These are phyloP conservation scores for Ophiothrix spiculata DNA, from an alignment of 35 echinoderm and acorn worm genomes.

Conservation along the genomic window DNA sequence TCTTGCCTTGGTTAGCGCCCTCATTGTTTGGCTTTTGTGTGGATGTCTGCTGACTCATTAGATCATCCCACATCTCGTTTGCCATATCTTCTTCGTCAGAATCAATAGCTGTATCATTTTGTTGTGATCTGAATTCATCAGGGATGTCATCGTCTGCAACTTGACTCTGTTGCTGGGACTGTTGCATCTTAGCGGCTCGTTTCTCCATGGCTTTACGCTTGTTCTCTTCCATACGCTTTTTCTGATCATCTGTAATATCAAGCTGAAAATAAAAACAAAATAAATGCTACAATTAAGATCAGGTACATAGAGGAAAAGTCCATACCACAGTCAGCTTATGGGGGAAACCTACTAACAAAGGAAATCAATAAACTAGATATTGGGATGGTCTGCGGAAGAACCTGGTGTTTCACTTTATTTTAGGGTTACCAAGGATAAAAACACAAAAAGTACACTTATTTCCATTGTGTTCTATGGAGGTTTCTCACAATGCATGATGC, in stretches of 20 bases:
- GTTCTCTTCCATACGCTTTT: slow-evolving; percentile 46
- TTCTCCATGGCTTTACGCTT: slow-evolving; percentile 45
- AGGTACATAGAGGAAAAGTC: not conserved
- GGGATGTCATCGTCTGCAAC: not conserved
- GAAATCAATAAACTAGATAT: not conserved
- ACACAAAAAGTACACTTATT: too few species aligned
- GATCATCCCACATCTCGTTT: slow-evolving; percentile 50
- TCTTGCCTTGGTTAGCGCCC: not conserved
- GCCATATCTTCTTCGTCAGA: slow-evolving; percentile 44
- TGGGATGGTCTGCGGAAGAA: not conserved
- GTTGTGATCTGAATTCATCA: not conserved
- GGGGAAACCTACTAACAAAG: not conserved
- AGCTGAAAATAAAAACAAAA: not conserved
- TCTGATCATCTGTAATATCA: slow-evolving; percentile 41
- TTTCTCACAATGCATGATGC: too few species aligned
- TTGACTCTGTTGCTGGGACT: not conserved
- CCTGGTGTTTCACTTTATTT: not conserved
- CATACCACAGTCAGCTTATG: not conserved
- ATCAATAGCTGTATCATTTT: slow-evolving; percentile 5
- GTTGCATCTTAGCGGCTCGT: slow-evolving; percentile 17
- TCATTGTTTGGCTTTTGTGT: not conserved
- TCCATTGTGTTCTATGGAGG: too few species aligned
- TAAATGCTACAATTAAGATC: not conserved
- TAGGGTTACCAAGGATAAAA: too few species aligned
- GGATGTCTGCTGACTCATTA: not conserved